Evolutionary conservation across 2,113 vertebrate species (phyloP).

Genomic region (Pelmatolapia mariae): DNA sequence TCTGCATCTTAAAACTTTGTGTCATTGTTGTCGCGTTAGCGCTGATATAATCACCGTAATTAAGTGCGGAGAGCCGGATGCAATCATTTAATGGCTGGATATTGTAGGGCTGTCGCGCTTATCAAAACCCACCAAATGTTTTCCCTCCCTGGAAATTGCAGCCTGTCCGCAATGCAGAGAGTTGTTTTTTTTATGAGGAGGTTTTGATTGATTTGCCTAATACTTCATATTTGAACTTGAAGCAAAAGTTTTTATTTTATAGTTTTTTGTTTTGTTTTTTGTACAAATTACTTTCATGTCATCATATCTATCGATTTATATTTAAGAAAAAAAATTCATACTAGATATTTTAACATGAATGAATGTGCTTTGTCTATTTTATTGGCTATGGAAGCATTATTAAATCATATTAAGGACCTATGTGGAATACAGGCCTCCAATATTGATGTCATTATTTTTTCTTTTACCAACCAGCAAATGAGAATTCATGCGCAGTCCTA

Average conservation of each 20-base stretch:
- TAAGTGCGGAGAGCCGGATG: constrained; percentile 14
- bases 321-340: not conserved
- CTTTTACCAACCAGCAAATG: not conserved
- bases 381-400: not conserved
- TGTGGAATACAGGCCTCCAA: not conserved
- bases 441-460: not conserved
- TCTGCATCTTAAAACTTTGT: constrained; percentile 19
- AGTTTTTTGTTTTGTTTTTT: not conserved
- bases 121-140: constrained; percentile 13
- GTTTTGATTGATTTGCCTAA: constrained; percentile 21
- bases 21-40: constrained; percentile 7
- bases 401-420: not conserved
- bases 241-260: not conserved
- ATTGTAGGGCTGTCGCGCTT: not conserved
- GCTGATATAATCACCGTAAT: constrained; percentile 11
- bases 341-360: not conserved
- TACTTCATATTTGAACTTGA: not conserved
- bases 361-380: not conserved
- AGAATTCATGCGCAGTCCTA: not conserved
- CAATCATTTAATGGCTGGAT: constrained; percentile 19
- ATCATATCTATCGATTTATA: not conserved
- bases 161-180: constrained; percentile 12
- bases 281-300: not conserved
- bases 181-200: not conserved
- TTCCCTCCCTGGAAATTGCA: constrained; percentile 14